Evolutionary conservation across 2,888 invertebrate species (phyloP), one percentile per base, ranked within the genome.

Genomic region (Patella pellucida): DNA sequence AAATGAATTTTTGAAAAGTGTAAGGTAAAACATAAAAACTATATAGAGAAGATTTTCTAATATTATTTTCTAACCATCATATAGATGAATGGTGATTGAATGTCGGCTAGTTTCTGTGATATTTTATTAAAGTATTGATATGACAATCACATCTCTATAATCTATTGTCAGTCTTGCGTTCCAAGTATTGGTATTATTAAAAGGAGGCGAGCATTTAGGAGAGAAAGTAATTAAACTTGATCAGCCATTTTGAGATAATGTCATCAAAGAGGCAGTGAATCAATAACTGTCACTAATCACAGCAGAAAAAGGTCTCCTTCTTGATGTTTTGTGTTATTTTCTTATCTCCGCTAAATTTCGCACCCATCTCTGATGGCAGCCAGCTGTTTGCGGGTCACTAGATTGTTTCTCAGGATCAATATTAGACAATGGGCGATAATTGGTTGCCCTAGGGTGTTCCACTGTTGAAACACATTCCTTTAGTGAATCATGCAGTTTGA

Each of bases 341-440:
- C 62, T 62, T 62, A 62, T 62, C 62, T 62, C 62, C 23, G 62
- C 23, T 62, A 11, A 62, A 62, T 23, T 62, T 62, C 62, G 62
- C 62, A 62, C 62, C 62, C 62, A 62, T 62, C 62, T 62, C 62
- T 11, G 62, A 62, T 62, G 62, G 62, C 62, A 62, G 62, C 19
- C 62, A 62, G 62, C 62, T 62, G 62, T 62, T 62, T 62, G 62
- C 62, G 62, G 62, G 62, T 62, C 62, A 68, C 56, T 72, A 77
- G 77, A 77, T 77, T 77, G 77, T 77, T 77, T 74, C 69, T 27
- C 31, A 41, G 52, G 77, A 77, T 77, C 77, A 72, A 77, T 77
- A 75, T 54, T 51, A 74, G 72, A 77, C 77, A 77, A 77, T 77
- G 72, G 75, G 19, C 52, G 71, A 72, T 77, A 74, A 77, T 77